Evolutionary conservation across 2,888 invertebrate species (phyloP).

Genomic region (Thyatira batis): DNA sequence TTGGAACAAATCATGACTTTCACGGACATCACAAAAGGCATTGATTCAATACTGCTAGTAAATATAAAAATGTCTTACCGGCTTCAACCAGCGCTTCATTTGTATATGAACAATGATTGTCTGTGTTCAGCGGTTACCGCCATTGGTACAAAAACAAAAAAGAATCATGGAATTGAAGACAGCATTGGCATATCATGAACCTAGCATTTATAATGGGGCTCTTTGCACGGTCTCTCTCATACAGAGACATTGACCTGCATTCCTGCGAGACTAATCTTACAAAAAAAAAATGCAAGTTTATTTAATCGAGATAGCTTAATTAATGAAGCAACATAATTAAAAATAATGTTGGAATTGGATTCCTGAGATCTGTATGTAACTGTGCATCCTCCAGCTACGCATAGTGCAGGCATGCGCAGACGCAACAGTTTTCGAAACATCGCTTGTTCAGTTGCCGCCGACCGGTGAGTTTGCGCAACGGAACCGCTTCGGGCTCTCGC

Average conservation of each 20-base stretch:
- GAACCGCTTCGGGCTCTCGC: slow-evolving; percentile 47
- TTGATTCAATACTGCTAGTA: neutral
- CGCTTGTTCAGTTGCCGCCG: slow-evolving; percentile 26
- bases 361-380: slow-evolving; percentile 30
- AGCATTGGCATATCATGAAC: slow-evolving; percentile 2
- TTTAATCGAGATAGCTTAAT: slow-evolving; percentile 21
- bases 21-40: slow-evolving; percentile 1
- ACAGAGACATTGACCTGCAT: neutral
- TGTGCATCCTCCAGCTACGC: slow-evolving; percentile 31
- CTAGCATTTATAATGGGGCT: neutral
- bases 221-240: neutral
- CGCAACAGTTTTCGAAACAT: slow-evolving; percentile 52
- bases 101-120: neutral
- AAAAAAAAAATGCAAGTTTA: slow-evolving; percentile 22
- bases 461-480: slow-evolving; percentile 61
- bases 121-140: neutral
- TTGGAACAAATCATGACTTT: slow-evolving; percentile 3
- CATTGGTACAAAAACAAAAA: neutral
- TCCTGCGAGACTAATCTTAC: neutral
- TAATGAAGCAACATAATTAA: slow-evolving; percentile 18
- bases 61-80: neutral
- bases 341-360: slow-evolving; percentile 19
- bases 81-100: neutral
- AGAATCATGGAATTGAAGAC: neutral
- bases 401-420: slow-evolving; percentile 29